phyloP scores from a whole-genome alignment of 2,113 vertebrate genomes.

The Oplegnathus fasciatus region DNA sequence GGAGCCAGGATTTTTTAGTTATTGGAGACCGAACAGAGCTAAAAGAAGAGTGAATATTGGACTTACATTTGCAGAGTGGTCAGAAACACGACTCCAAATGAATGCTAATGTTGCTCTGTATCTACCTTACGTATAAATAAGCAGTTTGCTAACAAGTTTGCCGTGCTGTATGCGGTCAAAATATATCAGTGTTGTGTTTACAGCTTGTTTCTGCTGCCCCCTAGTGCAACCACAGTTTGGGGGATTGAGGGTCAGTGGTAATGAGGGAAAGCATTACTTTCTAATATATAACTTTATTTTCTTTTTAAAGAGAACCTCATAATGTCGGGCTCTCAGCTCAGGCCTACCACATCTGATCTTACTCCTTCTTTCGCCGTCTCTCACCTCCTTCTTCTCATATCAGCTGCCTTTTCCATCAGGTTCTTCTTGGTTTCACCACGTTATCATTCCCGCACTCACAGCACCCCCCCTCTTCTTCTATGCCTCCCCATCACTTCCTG shows the following conservation, averaged over 20 bases:
- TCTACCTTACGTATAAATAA: background rate
- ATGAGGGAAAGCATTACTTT: conserved; percentile 1
- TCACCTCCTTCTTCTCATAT: background rate
- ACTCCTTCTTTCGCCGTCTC: conserved; percentile 5
- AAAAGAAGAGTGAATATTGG: background rate
- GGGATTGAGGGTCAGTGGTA: background rate
- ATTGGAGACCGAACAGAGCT: background rate
- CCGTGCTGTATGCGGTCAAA: background rate
- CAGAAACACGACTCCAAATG: too few species aligned
- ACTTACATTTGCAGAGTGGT: too few species aligned
- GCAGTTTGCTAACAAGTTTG: background rate
- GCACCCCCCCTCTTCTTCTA: background rate
- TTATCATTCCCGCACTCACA: conserved; percentile 28
- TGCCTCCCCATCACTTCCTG: conserved; percentile 36
- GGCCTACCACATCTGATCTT: background rate
- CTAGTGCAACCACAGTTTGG: background rate
- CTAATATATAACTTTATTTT: conserved; percentile 4
- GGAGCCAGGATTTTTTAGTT: background rate
- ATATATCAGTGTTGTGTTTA: background rate
- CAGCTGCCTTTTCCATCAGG: conserved; percentile 13
- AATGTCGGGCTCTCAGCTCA: background rate
- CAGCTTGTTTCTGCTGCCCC: background rate
- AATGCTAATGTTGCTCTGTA: too few species aligned
- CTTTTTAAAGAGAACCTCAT: background rate
- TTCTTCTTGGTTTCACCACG: conserved; percentile 18